Conservation (phyloP, 2,888 invertebrate genomes). For the Temnothorax unifasciatus region DNA sequence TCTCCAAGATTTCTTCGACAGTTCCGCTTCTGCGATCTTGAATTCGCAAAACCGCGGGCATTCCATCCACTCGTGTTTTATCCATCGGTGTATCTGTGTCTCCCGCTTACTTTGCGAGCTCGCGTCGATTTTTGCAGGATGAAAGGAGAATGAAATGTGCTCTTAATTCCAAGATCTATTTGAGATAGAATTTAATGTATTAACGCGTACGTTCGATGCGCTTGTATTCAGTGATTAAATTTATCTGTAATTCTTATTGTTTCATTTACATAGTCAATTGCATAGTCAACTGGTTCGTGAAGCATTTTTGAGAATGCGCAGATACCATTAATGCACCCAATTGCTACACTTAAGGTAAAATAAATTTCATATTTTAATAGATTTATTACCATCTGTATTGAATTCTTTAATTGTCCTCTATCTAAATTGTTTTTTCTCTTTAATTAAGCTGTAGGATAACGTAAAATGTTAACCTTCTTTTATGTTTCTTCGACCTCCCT, state of each 20-base stretch:
- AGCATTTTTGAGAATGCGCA: not conserved
- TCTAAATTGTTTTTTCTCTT: not conserved
- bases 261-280: not conserved
- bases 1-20: slow-evolving; percentile 33
- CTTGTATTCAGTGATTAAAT: not conserved
- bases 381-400: not conserved
- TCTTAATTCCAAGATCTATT: not conserved
- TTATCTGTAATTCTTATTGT: not conserved
- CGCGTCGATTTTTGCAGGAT: not conserved
- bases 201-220: not conserved
- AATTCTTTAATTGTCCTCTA: not conserved
- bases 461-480: not conserved
- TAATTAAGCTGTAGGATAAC: not conserved
- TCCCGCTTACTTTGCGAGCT: slow-evolving; percentile 36
- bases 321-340: not conserved
- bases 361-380: not conserved
- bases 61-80: slow-evolving; percentile 42
- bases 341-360: not conserved
- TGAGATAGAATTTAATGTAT: not conserved
- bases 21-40: slow-evolving; percentile 26
- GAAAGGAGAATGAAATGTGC: not conserved
- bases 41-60: slow-evolving; percentile 39
- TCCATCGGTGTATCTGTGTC: slow-evolving; percentile 22
- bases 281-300: not conserved
- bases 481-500: not conserved